Evolutionary conservation across 2,113 vertebrate species (phyloP), one percentile per base, ranked within the genome.

Genomic region (Strix aluco): DNA sequence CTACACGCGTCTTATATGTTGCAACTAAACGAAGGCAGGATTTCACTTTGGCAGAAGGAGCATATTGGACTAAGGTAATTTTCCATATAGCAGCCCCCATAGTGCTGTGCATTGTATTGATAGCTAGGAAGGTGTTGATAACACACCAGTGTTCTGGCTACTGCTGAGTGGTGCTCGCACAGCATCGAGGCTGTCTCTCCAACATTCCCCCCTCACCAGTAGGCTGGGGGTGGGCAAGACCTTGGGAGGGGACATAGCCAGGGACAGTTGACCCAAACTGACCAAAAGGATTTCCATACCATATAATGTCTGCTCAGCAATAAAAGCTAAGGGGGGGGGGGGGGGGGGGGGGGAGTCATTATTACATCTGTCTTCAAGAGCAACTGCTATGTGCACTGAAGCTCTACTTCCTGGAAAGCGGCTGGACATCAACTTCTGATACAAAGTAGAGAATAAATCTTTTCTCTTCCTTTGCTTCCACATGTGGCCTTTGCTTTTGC

Each of bases 1-100:
- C 21, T 59, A 16, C 13, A 14, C 3, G 0, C 4, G 10, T 22
- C 78, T 59, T 5, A 4, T 11, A 49, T 25, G 3, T 18, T 36
- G 14, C 25, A 74, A 27, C 13, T 36, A 66, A 44, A 40, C 5
- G 1, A 52, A 52, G 11, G 18, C 1, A 52, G 22, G 27, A 34
- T 74, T 42, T 57, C 18, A 19, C 16, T 40, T 26, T 26, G 13
- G 25, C 16, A 61, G 47, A 81, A 71, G 7, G 5, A 62, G 7
- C 10, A 14, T 20, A 20, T 14, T 73, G 16, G 15, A 49, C 5
- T 7, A 23, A 81, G 9, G 22, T 81, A 16, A 36, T 25, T 42
- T 17, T 52, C 42, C 26, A 11, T 26, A 30, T 5, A 38, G n/a
- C 18, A 71, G 49, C 69, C n/a, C n/a, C 29, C 26, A 19, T 8